Evolutionary conservation across 2,888 invertebrate species (phyloP), one percentile per base, ranked within the genome.

Genomic region (Rhimphoctona megacephalus): DNA sequence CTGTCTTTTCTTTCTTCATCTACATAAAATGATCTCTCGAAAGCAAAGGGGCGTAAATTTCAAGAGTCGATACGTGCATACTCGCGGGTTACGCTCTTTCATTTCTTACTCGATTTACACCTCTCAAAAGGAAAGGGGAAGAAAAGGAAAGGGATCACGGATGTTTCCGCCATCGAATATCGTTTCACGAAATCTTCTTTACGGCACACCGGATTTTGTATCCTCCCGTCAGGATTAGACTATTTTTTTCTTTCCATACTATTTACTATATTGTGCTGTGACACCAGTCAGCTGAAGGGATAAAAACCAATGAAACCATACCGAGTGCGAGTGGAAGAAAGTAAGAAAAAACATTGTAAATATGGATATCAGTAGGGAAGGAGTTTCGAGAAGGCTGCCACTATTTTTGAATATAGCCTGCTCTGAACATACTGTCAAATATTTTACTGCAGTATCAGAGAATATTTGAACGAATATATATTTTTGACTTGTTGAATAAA

Each of bases 81-180:
- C 36, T 22, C 14, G 22, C 8, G 39, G 39, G 7, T 57, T 74
- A 39, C 57, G 54, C 39, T 36, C 57, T 57, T 74, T 43, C 57
- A 22, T 57, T 39, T 22, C n/a, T 22, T 17, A 43, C 22, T 57
- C 1, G 19, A 33, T 43, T 81, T 81, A 86, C 76, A 76, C 77
- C 81, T 76, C 61, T 76, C 33, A 52, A 76, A 43, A 83, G 66
- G 46, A 64, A 39, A 33, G 43, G 76, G 17, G n/a, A 30, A 64
- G 66, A 79, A 49, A 79, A 22, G 25, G 57, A 72, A 49, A 85
- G 76, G 54, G 25, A 67, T 39, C 25, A 22, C n/a, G 73, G 17
- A 22, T 61, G 83, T 54, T 70, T 25, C 61, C 52, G 69, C 79
- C 54, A 69, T 79, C 77, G 78, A 81, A 86, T 83, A 83, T 83